These are phyloP conservation scores for Pelosia muscerda DNA, from an alignment of 2,888 invertebrate species.

Conservation along the genomic window DNA sequence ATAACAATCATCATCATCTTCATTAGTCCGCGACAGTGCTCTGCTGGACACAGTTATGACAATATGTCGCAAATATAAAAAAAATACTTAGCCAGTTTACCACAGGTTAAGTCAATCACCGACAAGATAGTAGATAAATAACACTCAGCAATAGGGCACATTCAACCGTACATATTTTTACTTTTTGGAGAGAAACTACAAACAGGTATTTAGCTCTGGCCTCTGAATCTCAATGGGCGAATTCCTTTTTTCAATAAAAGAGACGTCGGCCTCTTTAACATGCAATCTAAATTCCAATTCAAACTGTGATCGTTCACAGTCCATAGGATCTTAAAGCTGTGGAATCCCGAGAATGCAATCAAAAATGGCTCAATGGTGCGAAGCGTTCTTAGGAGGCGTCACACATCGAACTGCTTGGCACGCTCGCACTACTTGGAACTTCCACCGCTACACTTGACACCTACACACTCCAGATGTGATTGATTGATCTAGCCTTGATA, in stretches of 20 bases:
- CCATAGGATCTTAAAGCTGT: conserved; percentile 50
- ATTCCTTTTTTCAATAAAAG: conserved; percentile 46
- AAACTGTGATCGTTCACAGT: conserved; percentile 56
- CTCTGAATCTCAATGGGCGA: conserved; percentile 47
- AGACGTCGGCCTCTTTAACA: conserved; percentile 52
- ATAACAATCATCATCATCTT: too few species aligned
- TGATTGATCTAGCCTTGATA: conserved; percentile 36
- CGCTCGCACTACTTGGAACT: conserved; percentile 35
- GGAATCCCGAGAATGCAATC: conserved; percentile 60
- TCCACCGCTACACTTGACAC: conserved; percentile 24
- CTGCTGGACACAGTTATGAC: too few species aligned
- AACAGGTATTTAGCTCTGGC: conserved; percentile 22
- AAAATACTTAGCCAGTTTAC: neutral
- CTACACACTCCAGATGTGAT: conserved; percentile 48
- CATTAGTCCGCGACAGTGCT: too few species aligned
- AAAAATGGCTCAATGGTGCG: conserved; percentile 57
- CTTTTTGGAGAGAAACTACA: conserved; percentile 19
- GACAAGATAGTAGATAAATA: neutral
- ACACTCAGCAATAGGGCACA: neutral
- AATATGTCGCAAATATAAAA: too few species aligned
- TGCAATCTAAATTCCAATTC: conserved; percentile 58
- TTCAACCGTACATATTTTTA: conserved; percentile 21
- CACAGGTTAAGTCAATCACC: neutral
- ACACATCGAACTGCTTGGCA: conserved; percentile 56
- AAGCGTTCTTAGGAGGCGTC: conserved; percentile 51